Percentiles rank a stretch among this genome's conserved stretches.
Evolutionary conservation across 2,797 vertebrate species (phyloP).

Genomic region (Lates japonicus): DNA sequence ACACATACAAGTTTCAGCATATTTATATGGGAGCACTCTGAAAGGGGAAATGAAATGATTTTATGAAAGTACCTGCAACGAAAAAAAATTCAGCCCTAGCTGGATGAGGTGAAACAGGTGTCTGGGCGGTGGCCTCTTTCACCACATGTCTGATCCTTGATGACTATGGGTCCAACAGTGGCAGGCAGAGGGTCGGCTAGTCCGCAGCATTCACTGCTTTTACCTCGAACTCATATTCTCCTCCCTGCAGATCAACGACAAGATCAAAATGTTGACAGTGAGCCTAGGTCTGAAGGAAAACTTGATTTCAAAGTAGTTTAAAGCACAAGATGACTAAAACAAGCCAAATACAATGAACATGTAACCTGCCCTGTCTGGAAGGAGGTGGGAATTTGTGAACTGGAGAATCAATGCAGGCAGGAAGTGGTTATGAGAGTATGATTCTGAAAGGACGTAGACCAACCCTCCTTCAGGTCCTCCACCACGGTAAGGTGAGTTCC

Average conservation of each 20-base stretch:
- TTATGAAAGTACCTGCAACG: neutral
- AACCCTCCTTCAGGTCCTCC: conserved; percentile 94
- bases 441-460: neutral
- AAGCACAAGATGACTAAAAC: neutral
- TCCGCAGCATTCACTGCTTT: conserved; percentile 98
- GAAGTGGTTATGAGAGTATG: neutral
- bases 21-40: conserved; percentile 95
- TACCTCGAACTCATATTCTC: conserved; percentile 97
- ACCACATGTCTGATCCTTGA: conserved; percentile 99
- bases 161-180: conserved; percentile 93
- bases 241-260: conserved; percentile 81
- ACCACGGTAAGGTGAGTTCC: conserved; percentile 94
- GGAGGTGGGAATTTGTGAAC: too few relatives aligned
- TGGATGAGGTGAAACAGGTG: neutral
- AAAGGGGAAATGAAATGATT: neutral
- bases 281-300: neutral
- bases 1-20: too few relatives aligned
- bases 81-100: neutral
- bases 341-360: neutral
- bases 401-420: neutral
- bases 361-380: too few relatives aligned
- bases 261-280: neutral
- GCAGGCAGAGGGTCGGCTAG: conserved; percentile 93
- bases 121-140: neutral
- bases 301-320: neutral